Evolutionary conservation across 2,113 vertebrate species (phyloP).

Genomic region (Heterotis niloticus): DNA sequence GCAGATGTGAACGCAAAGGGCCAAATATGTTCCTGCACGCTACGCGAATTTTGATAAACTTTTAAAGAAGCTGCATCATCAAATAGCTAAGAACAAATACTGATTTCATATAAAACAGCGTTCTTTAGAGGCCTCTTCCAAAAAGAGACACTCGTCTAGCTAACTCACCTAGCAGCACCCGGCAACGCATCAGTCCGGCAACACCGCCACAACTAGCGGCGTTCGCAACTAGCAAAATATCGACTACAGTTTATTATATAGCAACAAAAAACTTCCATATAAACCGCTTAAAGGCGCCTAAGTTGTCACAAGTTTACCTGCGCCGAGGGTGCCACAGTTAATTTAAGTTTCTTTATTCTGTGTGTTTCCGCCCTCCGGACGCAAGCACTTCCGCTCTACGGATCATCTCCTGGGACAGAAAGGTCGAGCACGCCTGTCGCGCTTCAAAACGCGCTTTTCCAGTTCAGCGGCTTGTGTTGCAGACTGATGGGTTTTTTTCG

Average conservation of each 20-base stretch:
- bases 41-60: neutral
- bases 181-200: neutral
- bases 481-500: too few relatives aligned
- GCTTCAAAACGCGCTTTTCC: conserved; percentile 25
- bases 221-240: neutral
- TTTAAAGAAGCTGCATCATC: neutral
- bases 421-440: neutral
- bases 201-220: neutral
- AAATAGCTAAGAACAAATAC: neutral
- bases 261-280: neutral
- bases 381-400: conserved; percentile 28
- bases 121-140: neutral
- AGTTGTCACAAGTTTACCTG: conserved; percentile 9
- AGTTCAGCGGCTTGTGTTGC: neutral
- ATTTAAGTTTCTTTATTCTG: conserved; percentile 24
- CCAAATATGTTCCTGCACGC: too few relatives aligned
- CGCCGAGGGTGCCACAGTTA: neutral
- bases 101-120: neutral
- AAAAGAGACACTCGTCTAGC: neutral
- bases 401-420: conserved; percentile 27
- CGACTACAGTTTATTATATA: neutral
- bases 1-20: too few relatives aligned
- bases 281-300: neutral
- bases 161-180: neutral
- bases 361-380: conserved; percentile 5